Percentiles rank a stretch among this genome's conserved stretches.
Evolutionary conservation across 1,140 invertebrate genomes (phyloP).

Genomic region (Procambarus clarkii): DNA sequence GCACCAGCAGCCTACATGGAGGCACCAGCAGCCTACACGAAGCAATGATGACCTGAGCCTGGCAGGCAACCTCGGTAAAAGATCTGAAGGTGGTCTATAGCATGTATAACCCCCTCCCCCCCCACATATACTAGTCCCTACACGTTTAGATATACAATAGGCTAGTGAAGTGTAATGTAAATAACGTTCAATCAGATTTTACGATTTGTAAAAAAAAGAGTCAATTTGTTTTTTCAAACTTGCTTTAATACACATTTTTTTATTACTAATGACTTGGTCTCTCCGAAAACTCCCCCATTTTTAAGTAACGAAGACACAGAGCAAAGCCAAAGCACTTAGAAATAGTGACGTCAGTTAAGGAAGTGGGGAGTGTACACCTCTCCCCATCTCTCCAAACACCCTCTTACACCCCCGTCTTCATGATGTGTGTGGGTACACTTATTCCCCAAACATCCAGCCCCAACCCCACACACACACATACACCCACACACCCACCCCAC

Average conservation of each 20-base stretch:
- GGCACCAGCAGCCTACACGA: not conserved
- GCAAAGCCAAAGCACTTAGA: conserved; percentile 31
- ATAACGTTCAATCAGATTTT: conserved; percentile 35
- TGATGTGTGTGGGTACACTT: too few relatives aligned
- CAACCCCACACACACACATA: too few relatives aligned
- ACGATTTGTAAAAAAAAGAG: conserved; percentile 31
- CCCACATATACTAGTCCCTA: conserved; percentile 36
- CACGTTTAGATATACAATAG: conserved; percentile 26
- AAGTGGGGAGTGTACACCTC: not conserved
- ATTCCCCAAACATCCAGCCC: too few relatives aligned
- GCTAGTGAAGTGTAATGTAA: conserved; percentile 42
- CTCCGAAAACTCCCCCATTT: not conserved
- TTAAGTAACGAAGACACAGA: conserved; percentile 14
- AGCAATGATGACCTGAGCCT: not conserved
- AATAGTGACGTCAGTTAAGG: not conserved
- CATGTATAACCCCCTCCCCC: not conserved
- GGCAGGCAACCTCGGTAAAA: conserved; percentile 9
- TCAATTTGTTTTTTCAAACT: conserved; percentile 5
- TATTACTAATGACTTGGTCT: not conserved
- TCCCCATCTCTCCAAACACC: too few relatives aligned
- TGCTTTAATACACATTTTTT: conserved; percentile 8
- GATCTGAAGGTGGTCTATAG: conserved; percentile 33
- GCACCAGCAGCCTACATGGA: not conserved
- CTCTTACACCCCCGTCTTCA: too few relatives aligned
- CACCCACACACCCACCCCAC: too few relatives aligned